phyloP scores from a whole-genome alignment of 1,140 invertebrate species.

The Stegodyphus dumicola region DNA sequence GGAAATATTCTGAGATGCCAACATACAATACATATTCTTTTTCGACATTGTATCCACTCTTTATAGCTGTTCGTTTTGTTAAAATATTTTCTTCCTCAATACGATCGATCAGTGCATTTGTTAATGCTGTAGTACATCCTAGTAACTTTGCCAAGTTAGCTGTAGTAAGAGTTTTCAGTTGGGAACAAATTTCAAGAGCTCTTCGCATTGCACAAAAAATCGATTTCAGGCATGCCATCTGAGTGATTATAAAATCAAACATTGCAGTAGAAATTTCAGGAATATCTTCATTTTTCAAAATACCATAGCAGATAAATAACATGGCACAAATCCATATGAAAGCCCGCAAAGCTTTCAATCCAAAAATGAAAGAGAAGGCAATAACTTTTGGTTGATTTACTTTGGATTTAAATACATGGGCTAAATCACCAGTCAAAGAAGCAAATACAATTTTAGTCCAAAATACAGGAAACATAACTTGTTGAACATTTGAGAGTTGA shows the following conservation, averaged over 20 bases:
- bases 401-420: conserved; percentile 26
- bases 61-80: too few relatives aligned
- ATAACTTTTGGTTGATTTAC: conserved; percentile 13
- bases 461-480: conserved; percentile 55
- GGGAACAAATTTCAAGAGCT: too few relatives aligned
- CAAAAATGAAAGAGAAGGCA: conserved; percentile 18
- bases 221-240: too few relatives aligned
- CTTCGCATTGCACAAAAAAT: too few relatives aligned
- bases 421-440: conserved; percentile 32
- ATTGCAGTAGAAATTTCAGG: neutral
- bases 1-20: too few relatives aligned
- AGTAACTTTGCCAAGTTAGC: too few relatives aligned
- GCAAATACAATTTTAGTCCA: conserved; percentile 50
- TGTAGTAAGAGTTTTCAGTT: too few relatives aligned
- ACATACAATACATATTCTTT: too few relatives aligned
- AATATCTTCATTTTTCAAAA: neutral
- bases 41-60: too few relatives aligned
- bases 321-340: neutral
- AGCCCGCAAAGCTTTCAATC: neutral
- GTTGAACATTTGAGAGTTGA: conserved; percentile 34
- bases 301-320: neutral
- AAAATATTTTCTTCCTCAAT: too few relatives aligned
- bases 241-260: neutral
- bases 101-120: too few relatives aligned
- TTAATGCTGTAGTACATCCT: too few relatives aligned